Percentiles rank a stretch among this genome's conserved stretches.
Evolutionary conservation across 1,140 invertebrate species (phyloP).

Genomic region (Tachypleus tridentatus): DNA sequence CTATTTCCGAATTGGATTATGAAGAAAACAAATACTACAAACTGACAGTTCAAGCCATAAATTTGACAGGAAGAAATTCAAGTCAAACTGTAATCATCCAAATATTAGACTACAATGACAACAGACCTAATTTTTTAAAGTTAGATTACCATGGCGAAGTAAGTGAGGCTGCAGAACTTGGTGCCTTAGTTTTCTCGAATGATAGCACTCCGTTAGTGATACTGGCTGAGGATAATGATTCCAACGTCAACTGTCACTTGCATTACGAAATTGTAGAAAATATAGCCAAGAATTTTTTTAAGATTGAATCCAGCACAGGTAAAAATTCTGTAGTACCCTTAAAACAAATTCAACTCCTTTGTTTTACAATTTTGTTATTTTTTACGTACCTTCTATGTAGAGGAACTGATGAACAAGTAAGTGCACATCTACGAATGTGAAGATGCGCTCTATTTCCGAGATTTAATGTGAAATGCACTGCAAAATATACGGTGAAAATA

Average conservation of each 20-base stretch:
- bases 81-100: constrained; percentile 33
- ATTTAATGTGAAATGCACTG: too few species aligned
- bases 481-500: too few species aligned
- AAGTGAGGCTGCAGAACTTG: constrained; percentile 54
- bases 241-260: constrained; percentile 64
- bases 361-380: too few species aligned
- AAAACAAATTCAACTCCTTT: too few species aligned
- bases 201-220: constrained; percentile 50
- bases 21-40: constrained; percentile 65
- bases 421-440: too few species aligned
- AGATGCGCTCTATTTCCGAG: too few species aligned
- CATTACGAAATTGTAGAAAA: constrained; percentile 72
- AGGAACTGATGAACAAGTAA: too few species aligned
- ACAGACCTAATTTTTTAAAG: constrained; percentile 60
- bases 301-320: constrained; percentile 67
- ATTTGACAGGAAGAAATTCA: constrained; percentile 52
- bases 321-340: constrained; percentile 1
- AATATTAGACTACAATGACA: constrained; percentile 54
- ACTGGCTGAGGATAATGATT: constrained; percentile 61
- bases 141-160: constrained; percentile 53
- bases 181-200: constrained; percentile 55
- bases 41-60: constrained; percentile 65
- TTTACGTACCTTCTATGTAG: too few species aligned
- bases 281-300: constrained; percentile 56
- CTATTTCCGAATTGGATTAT: constrained; percentile 62